These are phyloP conservation scores for Gortyna flavago DNA, from an alignment of 2,888 invertebrate genomes.

Conservation along the genomic window DNA sequence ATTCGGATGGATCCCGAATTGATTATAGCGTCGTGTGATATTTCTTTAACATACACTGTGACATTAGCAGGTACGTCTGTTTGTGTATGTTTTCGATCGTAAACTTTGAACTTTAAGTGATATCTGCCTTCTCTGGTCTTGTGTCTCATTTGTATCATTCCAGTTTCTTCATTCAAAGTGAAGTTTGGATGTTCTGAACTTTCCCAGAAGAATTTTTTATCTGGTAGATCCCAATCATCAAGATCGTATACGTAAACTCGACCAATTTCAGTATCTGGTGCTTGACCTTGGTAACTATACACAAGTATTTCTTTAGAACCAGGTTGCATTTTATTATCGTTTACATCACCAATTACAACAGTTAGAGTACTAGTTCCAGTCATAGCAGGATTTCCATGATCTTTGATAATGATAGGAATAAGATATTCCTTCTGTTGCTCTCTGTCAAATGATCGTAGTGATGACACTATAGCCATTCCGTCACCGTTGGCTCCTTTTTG, in stretches of 20 bases:
- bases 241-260: slow-evolving; percentile 99
- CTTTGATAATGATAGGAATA: slow-evolving; percentile 99
- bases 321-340: slow-evolving; percentile 99
- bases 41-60: slow-evolving; percentile 97
- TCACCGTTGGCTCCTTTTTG: slow-evolving; percentile 99
- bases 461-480: slow-evolving; percentile 99
- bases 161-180: slow-evolving; percentile 96
- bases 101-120: slow-evolving; percentile 95
- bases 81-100: slow-evolving; percentile 98
- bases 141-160: slow-evolving; percentile 98
- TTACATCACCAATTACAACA: slow-evolving; percentile 99
- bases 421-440: slow-evolving; percentile 99
- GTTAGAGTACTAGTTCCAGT: slow-evolving; percentile 98
- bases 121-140: slow-evolving; percentile 97
- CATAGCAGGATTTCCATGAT: slow-evolving; percentile 98
- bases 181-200: slow-evolving; percentile 96
- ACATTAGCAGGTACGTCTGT: slow-evolving; percentile 99
- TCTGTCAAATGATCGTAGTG: slow-evolving; percentile 97
- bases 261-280: slow-evolving; percentile 97
- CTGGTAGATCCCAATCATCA: slow-evolving; percentile 99
- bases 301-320: slow-evolving; percentile 99
- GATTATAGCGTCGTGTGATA: slow-evolving; percentile 98
- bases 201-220: slow-evolving; percentile 99
- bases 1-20: slow-evolving; percentile 98
- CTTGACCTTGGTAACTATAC: slow-evolving; percentile 98